Evolutionary conservation across 2,113 vertebrate genomes (phyloP).

Genomic region (Leptocoma aspasia): DNA sequence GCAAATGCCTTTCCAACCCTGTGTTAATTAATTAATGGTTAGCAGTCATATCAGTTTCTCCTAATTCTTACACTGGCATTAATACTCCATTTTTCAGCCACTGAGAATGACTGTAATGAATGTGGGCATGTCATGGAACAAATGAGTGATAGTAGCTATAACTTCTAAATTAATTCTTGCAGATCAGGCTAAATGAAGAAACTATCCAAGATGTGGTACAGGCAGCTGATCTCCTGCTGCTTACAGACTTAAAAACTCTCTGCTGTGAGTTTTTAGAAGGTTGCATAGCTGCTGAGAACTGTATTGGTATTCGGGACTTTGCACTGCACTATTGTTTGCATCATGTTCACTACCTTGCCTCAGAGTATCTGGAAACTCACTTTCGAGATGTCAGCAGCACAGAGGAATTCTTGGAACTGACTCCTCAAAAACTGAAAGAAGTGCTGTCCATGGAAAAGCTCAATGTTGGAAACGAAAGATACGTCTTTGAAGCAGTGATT

Average conservation of each 20-base stretch:
- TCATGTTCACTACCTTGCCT: slow-evolving; percentile 92
- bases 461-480: slow-evolving; percentile 94
- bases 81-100: not conserved
- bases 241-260: slow-evolving; percentile 93
- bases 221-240: slow-evolving; percentile 93
- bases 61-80: not conserved
- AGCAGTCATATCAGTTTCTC: not conserved
- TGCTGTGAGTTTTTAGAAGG: slow-evolving; percentile 97
- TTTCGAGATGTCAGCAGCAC: slow-evolving; percentile 90
- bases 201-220: slow-evolving; percentile 98
- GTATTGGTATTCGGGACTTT: slow-evolving; percentile 95
- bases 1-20: not conserved
- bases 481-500: slow-evolving; percentile 92
- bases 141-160: slow-evolving; percentile 31
- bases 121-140: not conserved
- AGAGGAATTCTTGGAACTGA: slow-evolving; percentile 93
- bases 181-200: slow-evolving; percentile 94
- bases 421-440: slow-evolving; percentile 86
- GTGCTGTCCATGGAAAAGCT: slow-evolving; percentile 93
- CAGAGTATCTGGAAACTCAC: slow-evolving; percentile 96
- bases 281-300: slow-evolving; percentile 96
- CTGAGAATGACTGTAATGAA: slow-evolving; percentile 21
- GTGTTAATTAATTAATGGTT: not conserved
- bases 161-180: slow-evolving; percentile 55
- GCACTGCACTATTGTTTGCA: slow-evolving; percentile 94